Base-by-base conservation (phyloP, 2,113 vertebrate genomes). In the Ceyx cyanopectus region DNA sequence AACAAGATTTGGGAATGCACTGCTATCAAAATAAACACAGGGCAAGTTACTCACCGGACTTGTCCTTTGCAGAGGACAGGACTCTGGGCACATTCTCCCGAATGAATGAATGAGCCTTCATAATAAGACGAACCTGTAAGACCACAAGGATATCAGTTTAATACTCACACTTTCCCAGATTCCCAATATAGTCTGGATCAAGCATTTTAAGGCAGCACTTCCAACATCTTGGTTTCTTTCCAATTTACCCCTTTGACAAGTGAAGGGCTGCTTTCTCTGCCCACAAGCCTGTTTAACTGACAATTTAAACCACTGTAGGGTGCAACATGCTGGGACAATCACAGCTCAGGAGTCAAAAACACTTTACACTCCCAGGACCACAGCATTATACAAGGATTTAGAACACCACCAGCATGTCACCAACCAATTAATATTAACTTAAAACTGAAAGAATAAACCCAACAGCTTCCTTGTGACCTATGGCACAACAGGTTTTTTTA, bases 61-160 rank as follows among this genome's bases (percentile, higher is more conserved):
- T 98, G 60, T 98, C 98, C 96, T 98, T 98, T 9, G 96, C 88
- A 69, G 97, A 98, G 11, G 94, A 91, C 51, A 98, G 70, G 50
- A 99, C 97, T 84, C 97, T 96, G 66, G 99, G 98, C 4, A 99
- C 98, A 7, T 99, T 99, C 92, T 99, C 99, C 85, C 99, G 97
- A 85, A 99, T 85, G 85, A 99, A 99, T 5, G 99, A 99, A 90
- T 99, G 95, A 12, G 96, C 97, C 97, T 99, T 99, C 99, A 99
- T 99, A 82, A 99, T 89, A 12, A 99, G 95, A 34, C 99, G 99
- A 61, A 99, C 98, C 99, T 99, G 96, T 12, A 78, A 81, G 29
- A 46, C 48, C 56, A n/a, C 73, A 17, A 54, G 27, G 45, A 11
- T 14, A 37, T 23, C 67, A 67, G 7, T 53, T 86, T 23, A 93